These are phyloP conservation scores for Atethmia centrago DNA, from an alignment of 2,888 invertebrate genomes.

Conservation along the genomic window DNA sequence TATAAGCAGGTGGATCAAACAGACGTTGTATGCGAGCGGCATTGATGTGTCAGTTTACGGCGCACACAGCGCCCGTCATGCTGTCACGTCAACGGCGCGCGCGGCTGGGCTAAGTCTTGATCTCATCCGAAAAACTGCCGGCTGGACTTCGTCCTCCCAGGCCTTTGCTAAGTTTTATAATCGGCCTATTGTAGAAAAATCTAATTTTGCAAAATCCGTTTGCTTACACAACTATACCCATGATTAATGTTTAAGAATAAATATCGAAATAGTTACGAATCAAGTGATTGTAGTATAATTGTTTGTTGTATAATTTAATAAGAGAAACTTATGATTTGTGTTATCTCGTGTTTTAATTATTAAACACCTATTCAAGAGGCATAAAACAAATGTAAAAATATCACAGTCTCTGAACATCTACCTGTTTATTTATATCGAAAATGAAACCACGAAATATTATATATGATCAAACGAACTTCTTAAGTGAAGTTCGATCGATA, in stretches of 20 bases:
- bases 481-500: too few species aligned
- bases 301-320: too few species aligned
- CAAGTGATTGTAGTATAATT: neutral
- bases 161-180: slow-evolving; percentile 48
- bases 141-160: slow-evolving; percentile 26
- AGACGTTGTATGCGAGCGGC: slow-evolving; percentile 22
- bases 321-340: too few species aligned
- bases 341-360: too few species aligned
- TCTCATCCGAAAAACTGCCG: slow-evolving; percentile 18
- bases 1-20: slow-evolving; percentile 55
- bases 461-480: too few species aligned
- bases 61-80: slow-evolving; percentile 42
- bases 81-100: slow-evolving; percentile 54
- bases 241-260: neutral
- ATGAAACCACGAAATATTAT: too few species aligned
- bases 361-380: too few species aligned
- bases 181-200: slow-evolving; percentile 10
- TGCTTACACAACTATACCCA: slow-evolving; percentile 7
- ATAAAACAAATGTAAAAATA: too few species aligned
- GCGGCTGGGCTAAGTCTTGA: slow-evolving; percentile 41
- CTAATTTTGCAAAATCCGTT: slow-evolving; percentile 4
- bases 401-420: too few species aligned
- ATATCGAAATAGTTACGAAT: neutral
- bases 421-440: too few species aligned
- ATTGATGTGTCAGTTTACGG: neutral